phyloP scores from a whole-genome alignment of 2,113 vertebrate species.

The Microtus ochrogaster region DNA sequence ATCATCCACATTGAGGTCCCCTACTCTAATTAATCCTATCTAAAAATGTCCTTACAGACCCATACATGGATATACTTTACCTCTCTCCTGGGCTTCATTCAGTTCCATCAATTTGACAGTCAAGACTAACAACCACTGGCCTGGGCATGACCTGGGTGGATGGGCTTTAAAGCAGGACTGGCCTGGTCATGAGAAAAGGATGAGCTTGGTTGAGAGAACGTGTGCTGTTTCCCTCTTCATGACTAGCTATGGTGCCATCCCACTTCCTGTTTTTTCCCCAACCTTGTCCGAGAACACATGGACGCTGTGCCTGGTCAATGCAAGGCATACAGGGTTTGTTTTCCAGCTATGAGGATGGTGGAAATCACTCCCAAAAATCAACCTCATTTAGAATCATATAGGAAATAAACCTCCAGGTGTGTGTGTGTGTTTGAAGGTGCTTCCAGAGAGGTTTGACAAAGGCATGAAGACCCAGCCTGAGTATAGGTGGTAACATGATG shows the following conservation, averaged over 20 bases:
- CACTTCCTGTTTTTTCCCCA: background rate
- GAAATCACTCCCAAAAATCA: background rate
- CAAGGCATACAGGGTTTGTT: background rate
- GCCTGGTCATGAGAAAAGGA: background rate
- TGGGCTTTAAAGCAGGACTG: background rate
- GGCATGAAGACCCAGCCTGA: background rate
- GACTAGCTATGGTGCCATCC: background rate
- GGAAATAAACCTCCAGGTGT: background rate
- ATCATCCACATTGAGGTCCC: background rate
- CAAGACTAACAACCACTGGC: background rate
- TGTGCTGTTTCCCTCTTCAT: background rate
- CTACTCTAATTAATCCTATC: background rate
- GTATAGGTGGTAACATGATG: background rate
- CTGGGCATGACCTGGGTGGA: background rate
- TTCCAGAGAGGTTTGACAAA: background rate
- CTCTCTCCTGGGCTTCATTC: background rate
- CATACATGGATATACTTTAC: background rate
- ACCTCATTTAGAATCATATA: background rate
- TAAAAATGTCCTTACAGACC: background rate
- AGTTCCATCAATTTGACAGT: background rate
- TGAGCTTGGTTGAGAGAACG: background rate
- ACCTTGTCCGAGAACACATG: accelerated
- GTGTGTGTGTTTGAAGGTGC: background rate
- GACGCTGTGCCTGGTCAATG: accelerated
- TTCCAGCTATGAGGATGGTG: background rate